phyloP scores from a whole-genome alignment of 2,113 vertebrate species.

The Carettochelys insculpta region DNA sequence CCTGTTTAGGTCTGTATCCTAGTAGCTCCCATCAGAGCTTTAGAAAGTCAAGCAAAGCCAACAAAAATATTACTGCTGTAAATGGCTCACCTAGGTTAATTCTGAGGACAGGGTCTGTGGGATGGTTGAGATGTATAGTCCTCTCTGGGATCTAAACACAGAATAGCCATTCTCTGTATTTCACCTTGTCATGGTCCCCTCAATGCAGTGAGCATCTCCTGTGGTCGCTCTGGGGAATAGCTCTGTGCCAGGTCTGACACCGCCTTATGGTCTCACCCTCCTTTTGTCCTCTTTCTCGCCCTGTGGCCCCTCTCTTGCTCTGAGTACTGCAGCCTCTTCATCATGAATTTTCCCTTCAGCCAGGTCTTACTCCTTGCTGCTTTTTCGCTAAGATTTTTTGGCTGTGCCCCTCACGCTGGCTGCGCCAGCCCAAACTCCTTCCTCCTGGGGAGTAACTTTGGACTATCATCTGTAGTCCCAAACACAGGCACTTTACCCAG shows the following conservation, averaged over 20 bases:
- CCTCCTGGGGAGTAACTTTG: background rate
- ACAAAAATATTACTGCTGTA: constrained; percentile 30
- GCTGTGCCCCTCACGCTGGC: background rate
- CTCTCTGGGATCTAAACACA: background rate
- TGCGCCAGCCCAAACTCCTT: background rate
- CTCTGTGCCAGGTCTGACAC: background rate
- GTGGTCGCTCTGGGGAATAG: background rate
- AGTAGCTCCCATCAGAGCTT: background rate
- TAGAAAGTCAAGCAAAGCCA: background rate
- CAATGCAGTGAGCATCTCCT: background rate
- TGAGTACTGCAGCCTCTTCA: background rate
- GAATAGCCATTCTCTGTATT: background rate
- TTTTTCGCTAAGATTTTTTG: background rate
- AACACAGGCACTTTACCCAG: background rate
- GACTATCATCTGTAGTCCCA: background rate
- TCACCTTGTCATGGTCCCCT: background rate
- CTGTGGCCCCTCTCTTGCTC: background rate
- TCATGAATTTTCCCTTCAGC: background rate
- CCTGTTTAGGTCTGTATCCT: background rate
- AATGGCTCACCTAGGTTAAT: constrained; percentile 21
- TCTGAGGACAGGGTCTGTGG: background rate
- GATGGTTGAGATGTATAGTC: background rate
- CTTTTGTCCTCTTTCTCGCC: background rate
- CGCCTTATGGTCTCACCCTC: no score
- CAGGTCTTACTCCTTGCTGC: background rate